A percentile compares a stretch with the other conserved stretches of the same genome.
Conservation (phyloP, 2,888 invertebrate species). For the Thymelicus lineola region DNA sequence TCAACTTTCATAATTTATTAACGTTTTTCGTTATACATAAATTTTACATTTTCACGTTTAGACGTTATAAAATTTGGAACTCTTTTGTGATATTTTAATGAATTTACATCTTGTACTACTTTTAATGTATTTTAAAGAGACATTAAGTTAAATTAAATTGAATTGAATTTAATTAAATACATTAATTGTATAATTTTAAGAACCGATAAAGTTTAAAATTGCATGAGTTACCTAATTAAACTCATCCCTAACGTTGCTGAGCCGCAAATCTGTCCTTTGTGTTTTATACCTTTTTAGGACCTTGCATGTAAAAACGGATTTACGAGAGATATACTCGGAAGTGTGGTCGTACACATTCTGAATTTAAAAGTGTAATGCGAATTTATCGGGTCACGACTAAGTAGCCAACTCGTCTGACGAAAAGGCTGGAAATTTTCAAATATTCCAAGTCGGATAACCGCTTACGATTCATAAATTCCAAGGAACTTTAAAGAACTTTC, state of each 20-base stretch:
- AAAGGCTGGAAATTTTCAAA: not conserved
- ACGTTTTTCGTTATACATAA: too few relatives aligned
- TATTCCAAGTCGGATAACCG: not conserved
- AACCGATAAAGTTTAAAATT: not conserved
- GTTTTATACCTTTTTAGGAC: not conserved
- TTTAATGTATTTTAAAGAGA: too few relatives aligned
- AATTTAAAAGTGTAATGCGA: not conserved
- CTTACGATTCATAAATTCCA: not conserved
- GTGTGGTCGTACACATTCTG: not conserved
- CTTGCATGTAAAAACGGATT: not conserved
- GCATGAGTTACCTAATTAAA: slow-evolving; percentile 4
- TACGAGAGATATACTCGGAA: not conserved
- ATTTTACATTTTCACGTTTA: too few relatives aligned
- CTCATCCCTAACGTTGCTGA: slow-evolving; percentile 1
- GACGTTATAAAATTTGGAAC: too few relatives aligned
- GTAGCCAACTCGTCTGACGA: not conserved
- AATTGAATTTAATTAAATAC: too few relatives aligned
- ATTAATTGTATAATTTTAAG: not conserved
- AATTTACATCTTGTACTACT: too few relatives aligned
- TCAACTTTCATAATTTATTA: too few relatives aligned
- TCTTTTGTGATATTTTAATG: too few relatives aligned
- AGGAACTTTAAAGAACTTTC: not conserved
- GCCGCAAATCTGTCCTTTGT: slow-evolving; percentile 8
- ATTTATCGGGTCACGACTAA: not conserved
- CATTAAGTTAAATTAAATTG: too few relatives aligned